Evolutionary conservation across 2,797 vertebrate species (phyloP), one percentile per base, ranked within the genome.

Genomic region (Pseudopleuronectes americanus): DNA sequence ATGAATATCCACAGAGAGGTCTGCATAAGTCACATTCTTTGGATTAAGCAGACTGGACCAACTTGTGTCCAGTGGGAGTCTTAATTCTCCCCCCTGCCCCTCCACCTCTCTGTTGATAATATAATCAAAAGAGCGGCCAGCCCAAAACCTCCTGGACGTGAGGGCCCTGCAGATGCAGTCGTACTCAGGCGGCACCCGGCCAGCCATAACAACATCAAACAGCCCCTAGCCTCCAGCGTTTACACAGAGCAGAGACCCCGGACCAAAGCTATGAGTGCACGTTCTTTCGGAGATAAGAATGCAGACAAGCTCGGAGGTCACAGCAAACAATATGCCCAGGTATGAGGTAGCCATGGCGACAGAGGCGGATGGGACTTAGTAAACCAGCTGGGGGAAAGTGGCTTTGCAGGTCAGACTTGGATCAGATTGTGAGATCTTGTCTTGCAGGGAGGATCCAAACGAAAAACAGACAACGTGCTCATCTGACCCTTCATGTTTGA

Each of bases 161-260:
- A 85, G 64, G 63, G 80, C 78, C 65, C 85, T 81, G 80, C 76
- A 85, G 84, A 87, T 82, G 69, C 64, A 76, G 68, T 79, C 51
- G 78, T 77, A 71, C 69, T 77, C 74, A 43, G 57, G 72, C 28
- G 86, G 86, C 86, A 88, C 79, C 43, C 65, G 66, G 87, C 86
- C 91, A 91, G 88, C 66, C 87, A 91, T 80, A 91, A 92, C 87
- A 92, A 89, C 87, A 89, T 92, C 90, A 89, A 92, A 91, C 87
- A 61, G 84, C 74, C 74, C 75, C 76, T 71, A 63, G 83, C 88
- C 87, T 87, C 70, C 83, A 83, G 84, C 70, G 79, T 83, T 90
- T 86, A 85, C 76, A 85, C 73, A 65, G 76, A 85, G 86, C 86
- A 83, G 85, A 76, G 84, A 70, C 71, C 76, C 76, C 33, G 77